Conservation (phyloP, 2,888 invertebrate species). For the Volucella bombylans region DNA sequence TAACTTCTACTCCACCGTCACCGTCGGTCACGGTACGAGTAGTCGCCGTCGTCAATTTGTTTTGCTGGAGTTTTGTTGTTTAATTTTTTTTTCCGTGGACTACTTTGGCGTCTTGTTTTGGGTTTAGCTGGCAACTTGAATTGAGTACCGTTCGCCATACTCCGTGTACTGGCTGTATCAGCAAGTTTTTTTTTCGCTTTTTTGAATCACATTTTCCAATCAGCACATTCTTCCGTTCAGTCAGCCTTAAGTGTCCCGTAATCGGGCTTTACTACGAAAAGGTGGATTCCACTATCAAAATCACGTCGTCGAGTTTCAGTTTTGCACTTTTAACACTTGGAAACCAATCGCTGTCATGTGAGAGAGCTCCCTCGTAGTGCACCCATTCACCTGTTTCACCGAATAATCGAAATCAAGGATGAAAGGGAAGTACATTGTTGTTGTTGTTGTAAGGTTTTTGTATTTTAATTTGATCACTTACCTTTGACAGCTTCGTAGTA, state of each 20-base stretch:
- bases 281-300: not conserved
- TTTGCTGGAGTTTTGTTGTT: conserved; percentile 50
- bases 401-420: too few species aligned
- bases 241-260: not conserved
- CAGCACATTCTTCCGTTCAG: conserved; percentile 33
- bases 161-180: conserved; percentile 55
- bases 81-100: conserved; percentile 36
- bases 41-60: conserved; percentile 15
- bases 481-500: conserved; percentile 83
- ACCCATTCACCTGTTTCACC: conserved; percentile 11
- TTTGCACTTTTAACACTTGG: conserved; percentile 21
- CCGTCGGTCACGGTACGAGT: conserved; percentile 8
- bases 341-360: conserved; percentile 11
- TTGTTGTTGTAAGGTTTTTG: too few species aligned
- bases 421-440: too few species aligned
- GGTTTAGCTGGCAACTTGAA: conserved; percentile 56
- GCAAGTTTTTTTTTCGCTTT: conserved; percentile 39
- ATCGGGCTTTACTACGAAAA: too few species aligned
- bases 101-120: conserved; percentile 65
- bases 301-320: conserved; percentile 35
- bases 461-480: conserved; percentile 71
- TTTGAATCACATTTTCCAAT: conserved; percentile 26
- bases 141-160: conserved; percentile 27
- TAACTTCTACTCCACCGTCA: conserved; percentile 22
- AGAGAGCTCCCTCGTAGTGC: not conserved